These are phyloP conservation scores for Celastrina argiolus DNA, from an alignment of 2,888 invertebrate species.

Conservation along the genomic window DNA sequence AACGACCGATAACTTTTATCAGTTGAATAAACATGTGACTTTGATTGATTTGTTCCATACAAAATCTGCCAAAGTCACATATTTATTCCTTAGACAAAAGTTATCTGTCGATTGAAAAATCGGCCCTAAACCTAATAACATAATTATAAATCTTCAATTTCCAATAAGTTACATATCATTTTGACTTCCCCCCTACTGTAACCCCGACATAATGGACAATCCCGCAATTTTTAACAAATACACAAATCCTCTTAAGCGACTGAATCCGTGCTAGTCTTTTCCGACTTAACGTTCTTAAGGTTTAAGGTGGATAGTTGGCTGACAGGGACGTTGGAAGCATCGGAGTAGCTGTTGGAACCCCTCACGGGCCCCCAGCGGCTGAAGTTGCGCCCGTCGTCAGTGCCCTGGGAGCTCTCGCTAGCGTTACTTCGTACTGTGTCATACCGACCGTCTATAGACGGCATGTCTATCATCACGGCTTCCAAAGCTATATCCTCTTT, in stretches of 20 bases:
- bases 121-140: too few relatives aligned
- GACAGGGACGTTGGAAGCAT: constrained; percentile 50
- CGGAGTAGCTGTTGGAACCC: constrained; percentile 69
- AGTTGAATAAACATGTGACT: too few relatives aligned
- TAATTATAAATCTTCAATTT: too few relatives aligned
- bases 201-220: neutral
- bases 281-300: constrained; percentile 44
- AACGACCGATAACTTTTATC: too few relatives aligned
- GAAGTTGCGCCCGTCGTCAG: constrained; percentile 45
- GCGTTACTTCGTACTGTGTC: constrained; percentile 49
- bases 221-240: neutral
- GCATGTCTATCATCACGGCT: constrained; percentile 65
- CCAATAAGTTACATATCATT: neutral
- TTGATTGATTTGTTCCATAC: too few relatives aligned
- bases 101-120: too few relatives aligned
- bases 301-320: constrained; percentile 65
- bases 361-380: constrained; percentile 72
- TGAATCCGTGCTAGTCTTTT: constrained; percentile 51
- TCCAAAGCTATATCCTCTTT: constrained; percentile 64
- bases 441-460: constrained; percentile 48
- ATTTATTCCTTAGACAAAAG: too few relatives aligned
- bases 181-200: neutral
- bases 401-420: constrained; percentile 42
- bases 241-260: constrained; percentile 38
- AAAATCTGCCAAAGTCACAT: too few relatives aligned